A percentile compares a stretch with the other conserved stretches of the same genome.
These are phyloP conservation scores for Limnephilus marmoratus DNA, from an alignment of 2,888 invertebrate species.

Conservation along the genomic window DNA sequence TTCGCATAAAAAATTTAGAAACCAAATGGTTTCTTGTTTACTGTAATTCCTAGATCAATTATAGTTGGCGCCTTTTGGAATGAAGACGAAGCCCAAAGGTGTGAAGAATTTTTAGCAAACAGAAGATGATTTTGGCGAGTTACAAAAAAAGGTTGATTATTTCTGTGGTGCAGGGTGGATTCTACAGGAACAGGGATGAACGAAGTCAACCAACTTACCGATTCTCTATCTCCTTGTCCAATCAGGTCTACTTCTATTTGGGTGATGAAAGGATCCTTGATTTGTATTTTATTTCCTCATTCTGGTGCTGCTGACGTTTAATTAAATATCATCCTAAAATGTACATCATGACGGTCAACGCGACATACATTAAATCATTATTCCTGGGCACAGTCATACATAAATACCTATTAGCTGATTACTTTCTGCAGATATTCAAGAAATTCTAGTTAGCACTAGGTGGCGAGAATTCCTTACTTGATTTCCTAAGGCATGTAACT, in stretches of 20 bases:
- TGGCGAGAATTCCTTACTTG: too few species aligned
- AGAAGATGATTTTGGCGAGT: not conserved
- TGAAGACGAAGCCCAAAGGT: not conserved
- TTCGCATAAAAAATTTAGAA: not conserved
- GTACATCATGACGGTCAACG: too few species aligned
- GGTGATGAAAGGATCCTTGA: constrained; percentile 25
- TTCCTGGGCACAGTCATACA: too few species aligned
- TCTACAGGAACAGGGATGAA: not conserved
- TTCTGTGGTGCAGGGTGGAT: not conserved
- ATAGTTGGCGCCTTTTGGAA: not conserved
- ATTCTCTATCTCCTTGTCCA: constrained; percentile 34
- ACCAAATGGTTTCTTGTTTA: not conserved
- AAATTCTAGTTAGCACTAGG: too few species aligned
- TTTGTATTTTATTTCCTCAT: constrained; percentile 17
- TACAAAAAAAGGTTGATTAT: not conserved
- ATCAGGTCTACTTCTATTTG: constrained; percentile 33
- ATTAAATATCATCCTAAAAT: not conserved
- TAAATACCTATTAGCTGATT: too few species aligned
- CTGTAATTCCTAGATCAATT: not conserved
- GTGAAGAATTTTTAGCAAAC: not conserved
- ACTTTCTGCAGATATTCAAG: too few species aligned
- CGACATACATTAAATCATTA: too few species aligned
- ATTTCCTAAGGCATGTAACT: too few species aligned
- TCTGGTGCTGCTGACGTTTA: constrained; percentile 14
- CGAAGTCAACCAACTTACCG: constrained; percentile 30